Base-by-base conservation (phyloP, 2,888 invertebrate species). In the Melolontha melolontha region DNA sequence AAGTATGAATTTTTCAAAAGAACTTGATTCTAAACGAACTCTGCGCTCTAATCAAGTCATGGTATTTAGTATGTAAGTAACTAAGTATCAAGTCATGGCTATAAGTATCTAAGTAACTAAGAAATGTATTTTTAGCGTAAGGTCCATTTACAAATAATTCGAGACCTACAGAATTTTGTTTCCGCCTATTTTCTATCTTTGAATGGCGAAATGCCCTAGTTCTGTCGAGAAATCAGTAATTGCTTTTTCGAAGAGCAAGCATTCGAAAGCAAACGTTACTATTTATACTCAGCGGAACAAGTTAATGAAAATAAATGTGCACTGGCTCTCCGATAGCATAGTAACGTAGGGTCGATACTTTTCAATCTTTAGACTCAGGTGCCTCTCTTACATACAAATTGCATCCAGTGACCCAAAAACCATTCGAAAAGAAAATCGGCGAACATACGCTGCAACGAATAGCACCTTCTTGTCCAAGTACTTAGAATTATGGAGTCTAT, bases 361-460 rank as follows among this genome's bases (percentile, higher is more conserved):
- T 62, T 62, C 59, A 62, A 62, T 62, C 59, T 62, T 47, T 62
- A 49, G 59, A 59, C 27, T 44, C 44, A 59, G 59, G 59, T 62
- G 47, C 34, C 47, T 47, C 34, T 29, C 59, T 47, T 62, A 62
- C 59, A 62, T 62, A 62, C 59, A 62, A 62, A 62, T 62, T 62
- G 59, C 22, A 62, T 62, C 12, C 14, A 16, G 39, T 62, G 59
- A 62, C 59, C 59, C 47, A 62, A 44, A 62, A 44, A 47, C 39
- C 34, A 11, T 34, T 39, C 14, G 14, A 29, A 59, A 44, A 59
- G 34, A 10, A 27, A 62, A 62, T 47, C 40, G 29, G 47, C 34
- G 16, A 62, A 7, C 59, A 34, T 62, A 34, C 17, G 39, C 34
- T 34, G 47, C 47, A 16, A 47, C 47, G 47, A 16, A 47, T 47